Evolutionary conservation across 2,888 invertebrate genomes (phyloP), one percentile per base, ranked within the genome.

Genomic region (Trimorus sp.): DNA sequence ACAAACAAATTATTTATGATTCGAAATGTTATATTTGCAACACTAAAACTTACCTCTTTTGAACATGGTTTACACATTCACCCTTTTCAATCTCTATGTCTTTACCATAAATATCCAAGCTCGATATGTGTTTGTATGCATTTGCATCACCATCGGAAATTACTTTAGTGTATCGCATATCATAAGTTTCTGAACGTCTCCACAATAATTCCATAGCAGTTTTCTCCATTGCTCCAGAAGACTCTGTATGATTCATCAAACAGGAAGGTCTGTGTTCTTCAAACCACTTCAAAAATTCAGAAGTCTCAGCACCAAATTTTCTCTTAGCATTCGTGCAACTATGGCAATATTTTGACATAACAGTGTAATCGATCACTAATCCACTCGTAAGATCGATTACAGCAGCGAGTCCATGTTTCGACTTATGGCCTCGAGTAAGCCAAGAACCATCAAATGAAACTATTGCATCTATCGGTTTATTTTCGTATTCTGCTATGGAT

Each of bases 151-250:
- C 59, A 59, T 59, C 42, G 15, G 15, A 59, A 40, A 59, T 59
- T 9, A 38, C 59, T 59, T 59, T 59, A 8, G 12, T 37, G 11
- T 59, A 59, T 38, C 15, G 54, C 54, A 56, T 56, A 4, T 36
- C 12, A 56, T 59, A 11, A 8, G 26, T 8, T 59, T 42, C 16
- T 42, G 59, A 59, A 42, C 59, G 59, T 42, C 9, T 59, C 59
- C 59, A 59, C 40, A 59, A 42, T 59, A 42, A 15, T 59, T 59
- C 15, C 59, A 42, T 42, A 59, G 59, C n/a, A 42, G 7, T 12
- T 38, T 59, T 59, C 16, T 59, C 59, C 15, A 42, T 59, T 42
- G 59, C 42, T 42, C 42, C 59, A 59, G 59, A 59, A 38, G 59
- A 59, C 40, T 59, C 42, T 11, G 26, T 2, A 59, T 59, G 59